Evolutionary conservation across 2,888 invertebrate genomes (phyloP).

Genomic region (Priocnemis perturbator): DNA sequence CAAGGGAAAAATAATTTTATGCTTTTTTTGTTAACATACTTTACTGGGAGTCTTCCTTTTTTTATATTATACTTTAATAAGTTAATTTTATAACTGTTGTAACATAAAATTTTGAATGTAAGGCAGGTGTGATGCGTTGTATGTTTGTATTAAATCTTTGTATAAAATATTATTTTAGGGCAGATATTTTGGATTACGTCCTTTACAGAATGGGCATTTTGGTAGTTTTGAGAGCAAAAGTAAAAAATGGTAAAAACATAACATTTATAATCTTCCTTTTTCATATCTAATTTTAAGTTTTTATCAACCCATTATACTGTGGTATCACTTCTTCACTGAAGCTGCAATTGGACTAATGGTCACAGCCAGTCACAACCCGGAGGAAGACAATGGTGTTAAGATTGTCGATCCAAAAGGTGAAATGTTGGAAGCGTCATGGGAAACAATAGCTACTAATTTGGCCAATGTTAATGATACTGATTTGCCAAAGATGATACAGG

Average conservation of each 20-base stretch:
- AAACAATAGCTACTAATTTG: conserved; percentile 89
- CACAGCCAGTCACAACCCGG: conserved; percentile 98
- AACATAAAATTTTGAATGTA: no score
- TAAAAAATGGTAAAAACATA: conserved; percentile 81
- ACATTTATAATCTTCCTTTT: no score
- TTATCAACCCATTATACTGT: background rate
- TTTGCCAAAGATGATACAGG: conserved; percentile 51
- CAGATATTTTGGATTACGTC: conserved; percentile 90
- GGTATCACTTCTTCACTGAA: conserved; percentile 55
- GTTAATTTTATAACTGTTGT: no score
- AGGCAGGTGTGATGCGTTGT: no score
- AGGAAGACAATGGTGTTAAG: conserved; percentile 97
- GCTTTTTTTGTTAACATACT: background rate
- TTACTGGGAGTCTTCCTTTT: no score
- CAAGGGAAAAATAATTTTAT: background rate
- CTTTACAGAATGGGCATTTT: conserved; percentile 96
- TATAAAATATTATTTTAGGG: conserved; percentile 77
- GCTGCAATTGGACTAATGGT: conserved; percentile 98
- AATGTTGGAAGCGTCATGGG: conserved; percentile 97
- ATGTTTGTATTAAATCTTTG: background rate
- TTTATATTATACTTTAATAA: conserved; percentile 3
- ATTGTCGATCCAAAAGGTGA: conserved; percentile 96
- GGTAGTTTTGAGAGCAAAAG: conserved; percentile 91
- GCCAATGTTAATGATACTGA: conserved; percentile 82
- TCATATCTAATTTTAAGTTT: background rate